Evolutionary conservation across 2,888 invertebrate species (phyloP), one percentile per base, ranked within the genome.

Genomic region (Mimas tiliae): DNA sequence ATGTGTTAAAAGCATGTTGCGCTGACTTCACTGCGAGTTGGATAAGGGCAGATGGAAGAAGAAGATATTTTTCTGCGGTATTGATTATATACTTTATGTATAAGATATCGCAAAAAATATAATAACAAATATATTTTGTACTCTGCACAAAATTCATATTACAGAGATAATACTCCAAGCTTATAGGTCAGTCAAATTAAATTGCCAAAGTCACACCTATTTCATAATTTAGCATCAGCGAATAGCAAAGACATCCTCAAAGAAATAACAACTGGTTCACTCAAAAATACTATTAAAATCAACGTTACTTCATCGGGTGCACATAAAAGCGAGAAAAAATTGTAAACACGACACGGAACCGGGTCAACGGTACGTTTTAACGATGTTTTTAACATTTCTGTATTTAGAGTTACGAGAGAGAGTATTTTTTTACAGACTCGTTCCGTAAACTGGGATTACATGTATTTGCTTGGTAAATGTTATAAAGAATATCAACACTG

Each of bases 401-500:
- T 75, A 75, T 77, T 78, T 74, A 77, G 70, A 74, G 74, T 82
- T 81, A 81, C 81, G 80, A 69, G 76, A 77, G 76, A 38, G 47
- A 14, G 2, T 47, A 55, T 65, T 65, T 58, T 72, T 84, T 82
- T 78, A 83, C 74, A 69, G 72, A 47, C 68, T 67, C 76, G 82
- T 82, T 82, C 82, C 81, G 79, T 78, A 81, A 83, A 81, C 80
- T 75, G 77, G 11, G 79, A 77, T 86, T 85, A 82, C 84, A 80
- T 77, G 74, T 71, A 74, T 81, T 9, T 80, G 74, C 68, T 70
- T 73, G 71, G 38, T 62, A 21, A 55, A 48, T 47, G 21, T 48
- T 48, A 48, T 45, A 9, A 11, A 6, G 16, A 12, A 58, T 38
- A 38, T 12, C 4, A 9, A 52, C 27, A 27, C 14, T 52, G 14